Evolutionary conservation across 2,888 invertebrate species (phyloP), one percentile per base, ranked within the genome.

Genomic region (Listrodromus nycthemerus): DNA sequence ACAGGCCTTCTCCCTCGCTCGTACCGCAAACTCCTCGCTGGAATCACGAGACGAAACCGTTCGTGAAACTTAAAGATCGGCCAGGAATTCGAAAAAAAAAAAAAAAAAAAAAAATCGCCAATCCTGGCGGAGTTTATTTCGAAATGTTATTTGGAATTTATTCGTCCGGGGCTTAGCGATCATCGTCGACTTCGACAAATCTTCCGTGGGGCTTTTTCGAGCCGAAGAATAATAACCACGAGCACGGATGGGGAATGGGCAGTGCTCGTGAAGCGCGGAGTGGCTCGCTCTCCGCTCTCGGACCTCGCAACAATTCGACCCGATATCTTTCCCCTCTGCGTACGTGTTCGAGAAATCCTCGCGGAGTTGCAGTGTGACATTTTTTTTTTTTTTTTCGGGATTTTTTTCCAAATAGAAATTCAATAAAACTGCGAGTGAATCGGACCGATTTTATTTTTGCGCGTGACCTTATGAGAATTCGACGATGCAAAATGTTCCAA

Each of bases 61-160:
- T 63, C 63, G 63, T 33, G 33, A 63, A 63, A 63, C 33, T 30
- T 8, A 19, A 63, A 30, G 33, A 63, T 21, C 37, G 41, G 71
- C 27, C 41, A 71, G 41, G 71, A 71, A 71, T 71, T 61, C 45
- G 41, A 58, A 45, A 52, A 69, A 50, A 63, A 1, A 24, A 63
- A 33, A 19, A 69, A 69, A 69, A 21, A 13, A 21, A 52, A n/a
- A 41, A 24, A 10, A 37, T n/a, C 19, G 0, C 10, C 10, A 21
- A n/a, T 52, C 37, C 37, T 24, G 70, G 21, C 37, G n/a, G 16
- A 41, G 70, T 37, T 61, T n/a, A 27, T 73, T 58, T 30, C 61
- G 45, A 73, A 73, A 73, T 73, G 61, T 73, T 71, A 61, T 73
- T 73, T 61, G 61, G 41, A 73, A 73, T 73, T 61, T 73, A 73